A percentile compares a stretch with the other conserved stretches of the same genome.
Evolutionary conservation across 2,888 invertebrate species (phyloP).

Genomic region (Nemurella pictetii): DNA sequence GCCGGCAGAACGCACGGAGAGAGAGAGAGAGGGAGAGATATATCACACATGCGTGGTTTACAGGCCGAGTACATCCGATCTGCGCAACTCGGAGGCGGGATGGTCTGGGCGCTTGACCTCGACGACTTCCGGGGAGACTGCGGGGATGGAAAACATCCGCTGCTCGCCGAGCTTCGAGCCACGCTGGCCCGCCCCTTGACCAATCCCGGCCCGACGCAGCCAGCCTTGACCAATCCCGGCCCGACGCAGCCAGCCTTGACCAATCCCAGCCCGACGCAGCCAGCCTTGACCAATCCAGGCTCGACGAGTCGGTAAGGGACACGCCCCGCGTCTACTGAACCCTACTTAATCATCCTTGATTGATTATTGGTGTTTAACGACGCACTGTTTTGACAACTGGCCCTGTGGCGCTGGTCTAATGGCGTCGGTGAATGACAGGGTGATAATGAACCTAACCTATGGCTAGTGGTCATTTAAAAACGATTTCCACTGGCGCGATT

Average conservation of each 20-base stretch:
- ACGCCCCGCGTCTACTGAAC: too few relatives aligned
- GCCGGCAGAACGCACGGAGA: too few relatives aligned
- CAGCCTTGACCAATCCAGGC: neutral
- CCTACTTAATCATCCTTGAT: too few relatives aligned
- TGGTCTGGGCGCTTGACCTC: slow-evolving; percentile 89
- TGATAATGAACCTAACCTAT: too few relatives aligned
- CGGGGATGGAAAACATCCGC: slow-evolving; percentile 77
- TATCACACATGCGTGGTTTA: too few relatives aligned
- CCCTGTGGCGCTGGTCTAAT: too few relatives aligned
- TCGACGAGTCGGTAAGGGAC: neutral
- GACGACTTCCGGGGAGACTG: slow-evolving; percentile 84
- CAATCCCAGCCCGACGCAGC: neutral
- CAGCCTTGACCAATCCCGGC: neutral
- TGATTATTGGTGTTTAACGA: too few relatives aligned
- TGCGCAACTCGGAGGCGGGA: slow-evolving; percentile 80
- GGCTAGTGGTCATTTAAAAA: too few relatives aligned
- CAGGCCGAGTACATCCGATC: slow-evolving; percentile 73
- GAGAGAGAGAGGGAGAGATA: too few relatives aligned
- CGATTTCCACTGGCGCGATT: too few relatives aligned
- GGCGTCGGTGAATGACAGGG: too few relatives aligned
- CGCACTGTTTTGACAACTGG: too few relatives aligned
- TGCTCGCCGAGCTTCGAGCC: slow-evolving; percentile 75
- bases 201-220: neutral
- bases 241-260: slow-evolving; percentile 3
- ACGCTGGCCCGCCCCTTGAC: slow-evolving; percentile 56